phyloP scores from a whole-genome alignment of 2,888 invertebrate genomes.

The Bombyx huttoni region DNA sequence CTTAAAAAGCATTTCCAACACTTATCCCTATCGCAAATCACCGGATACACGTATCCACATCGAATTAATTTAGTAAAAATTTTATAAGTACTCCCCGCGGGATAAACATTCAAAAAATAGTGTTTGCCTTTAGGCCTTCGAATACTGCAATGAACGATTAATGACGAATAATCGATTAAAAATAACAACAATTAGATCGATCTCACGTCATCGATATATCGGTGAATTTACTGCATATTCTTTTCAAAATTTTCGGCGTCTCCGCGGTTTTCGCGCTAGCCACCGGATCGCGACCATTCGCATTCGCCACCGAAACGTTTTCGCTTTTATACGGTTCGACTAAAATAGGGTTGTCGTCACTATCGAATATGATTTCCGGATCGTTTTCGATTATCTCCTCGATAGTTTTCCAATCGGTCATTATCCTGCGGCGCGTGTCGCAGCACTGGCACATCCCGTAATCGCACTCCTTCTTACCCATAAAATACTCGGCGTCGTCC shows the following conservation, averaged over 20 bases:
- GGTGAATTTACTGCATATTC: slow-evolving; percentile 34
- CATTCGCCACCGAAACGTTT: no score
- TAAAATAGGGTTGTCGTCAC: slow-evolving; percentile 48
- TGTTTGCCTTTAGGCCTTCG: no score
- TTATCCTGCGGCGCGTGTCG: slow-evolving; percentile 28
- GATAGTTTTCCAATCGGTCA: slow-evolving; percentile 51
- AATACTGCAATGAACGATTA: no score
- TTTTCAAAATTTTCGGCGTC: slow-evolving; percentile 31
- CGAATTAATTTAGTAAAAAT: no score
- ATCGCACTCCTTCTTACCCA: slow-evolving; percentile 56
- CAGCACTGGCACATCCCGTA: slow-evolving; percentile 58
- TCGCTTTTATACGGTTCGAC: slow-evolving; percentile 24
- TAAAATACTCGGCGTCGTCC: slow-evolving; percentile 51
- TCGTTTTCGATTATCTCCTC: slow-evolving; percentile 64
- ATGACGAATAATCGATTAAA: no score
- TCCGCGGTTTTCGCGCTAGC: no score
- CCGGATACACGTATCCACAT: no score
- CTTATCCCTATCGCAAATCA: no score
- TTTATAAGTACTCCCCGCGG: no score
- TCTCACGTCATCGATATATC: slow-evolving; percentile 22
- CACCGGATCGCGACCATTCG: no score
- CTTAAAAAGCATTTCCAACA: no score
- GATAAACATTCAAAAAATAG: no score
- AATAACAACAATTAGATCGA: not conserved
- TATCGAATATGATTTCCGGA: slow-evolving; percentile 62